phyloP scores from a whole-genome alignment of 2,888 invertebrate genomes.

The Caenorhabditis doughertyi region DNA sequence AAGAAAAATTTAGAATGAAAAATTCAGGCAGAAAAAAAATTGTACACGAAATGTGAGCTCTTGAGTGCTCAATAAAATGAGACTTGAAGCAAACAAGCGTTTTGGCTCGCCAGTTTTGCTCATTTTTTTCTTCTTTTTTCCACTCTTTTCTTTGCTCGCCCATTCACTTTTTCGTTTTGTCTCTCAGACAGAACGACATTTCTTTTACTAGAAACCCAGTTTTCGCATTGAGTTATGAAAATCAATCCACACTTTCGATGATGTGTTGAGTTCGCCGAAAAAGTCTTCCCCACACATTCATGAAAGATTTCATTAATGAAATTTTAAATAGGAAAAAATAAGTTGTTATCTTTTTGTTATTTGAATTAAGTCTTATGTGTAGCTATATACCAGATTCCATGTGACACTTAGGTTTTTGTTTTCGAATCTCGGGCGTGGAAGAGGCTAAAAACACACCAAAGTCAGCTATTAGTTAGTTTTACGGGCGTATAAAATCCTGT shows the following conservation, averaged over 20 bases:
- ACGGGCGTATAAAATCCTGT: constrained; percentile 47
- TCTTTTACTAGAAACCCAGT: neutral
- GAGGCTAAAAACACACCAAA: constrained; percentile 35
- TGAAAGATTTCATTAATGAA: no score
- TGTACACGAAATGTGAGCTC: constrained; percentile 64
- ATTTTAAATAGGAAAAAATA: no score
- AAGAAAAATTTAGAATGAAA: constrained; percentile 52
- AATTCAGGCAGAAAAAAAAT: constrained; percentile 59
- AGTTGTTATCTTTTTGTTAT: no score
- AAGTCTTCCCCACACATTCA: no score
- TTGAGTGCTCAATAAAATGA: constrained; percentile 64
- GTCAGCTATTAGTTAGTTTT: constrained; percentile 42
- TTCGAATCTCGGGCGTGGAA: neutral
- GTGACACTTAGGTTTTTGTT: no score
- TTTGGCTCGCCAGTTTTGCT: constrained; percentile 64
- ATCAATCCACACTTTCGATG: no score
- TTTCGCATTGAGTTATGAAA: neutral
- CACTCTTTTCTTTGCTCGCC: constrained; percentile 53
- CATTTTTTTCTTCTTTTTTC: constrained; percentile 60
- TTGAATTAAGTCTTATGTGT: no score
- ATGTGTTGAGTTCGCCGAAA: no score
- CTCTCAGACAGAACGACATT: constrained; percentile 17
- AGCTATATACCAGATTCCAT: no score
- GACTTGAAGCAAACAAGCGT: constrained; percentile 64
- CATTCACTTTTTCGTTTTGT: constrained; percentile 25